A percentile compares a stretch with the other conserved stretches of the same genome.
Conservation (phyloP, 2,797 vertebrate species). For the Phrynocephalus vlangalii region DNA sequence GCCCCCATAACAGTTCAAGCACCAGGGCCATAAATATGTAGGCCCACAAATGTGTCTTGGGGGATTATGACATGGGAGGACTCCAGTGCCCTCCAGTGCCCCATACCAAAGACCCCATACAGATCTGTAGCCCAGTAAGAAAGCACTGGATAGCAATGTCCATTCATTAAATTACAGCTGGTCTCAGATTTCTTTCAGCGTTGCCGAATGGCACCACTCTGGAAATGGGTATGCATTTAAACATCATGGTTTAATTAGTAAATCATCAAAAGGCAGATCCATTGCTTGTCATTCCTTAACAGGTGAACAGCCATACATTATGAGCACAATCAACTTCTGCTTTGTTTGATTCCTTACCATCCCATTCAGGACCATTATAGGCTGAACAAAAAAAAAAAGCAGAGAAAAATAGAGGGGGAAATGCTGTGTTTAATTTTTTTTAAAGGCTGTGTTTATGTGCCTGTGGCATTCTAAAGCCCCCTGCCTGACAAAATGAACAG, state of each 20-base stretch:
- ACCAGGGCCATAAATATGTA: not conserved
- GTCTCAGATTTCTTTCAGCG: not conserved
- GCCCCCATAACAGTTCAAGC: not conserved
- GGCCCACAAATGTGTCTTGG: no score
- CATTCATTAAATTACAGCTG: not conserved
- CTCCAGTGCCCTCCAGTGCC: not conserved
- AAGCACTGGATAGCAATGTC: not conserved
- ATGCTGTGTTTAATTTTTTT: constrained; percentile 56
- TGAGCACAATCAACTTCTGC: constrained; percentile 54
- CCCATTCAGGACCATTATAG: constrained; percentile 51
- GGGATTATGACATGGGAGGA: no score
- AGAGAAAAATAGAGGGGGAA: constrained; percentile 62
- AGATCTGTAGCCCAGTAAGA: not conserved
- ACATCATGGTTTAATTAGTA: not conserved
- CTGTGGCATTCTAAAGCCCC: constrained; percentile 66
- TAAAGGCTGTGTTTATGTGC: constrained; percentile 61
- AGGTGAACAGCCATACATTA: not conserved
- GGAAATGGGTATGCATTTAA: not conserved
- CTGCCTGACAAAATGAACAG: constrained; percentile 72
- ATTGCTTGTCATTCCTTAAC: not conserved
- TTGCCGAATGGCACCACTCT: not conserved
- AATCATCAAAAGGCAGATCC: not conserved
- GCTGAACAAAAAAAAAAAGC: constrained; percentile 57
- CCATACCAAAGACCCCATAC: not conserved
- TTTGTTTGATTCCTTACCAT: constrained; percentile 38